Percentiles rank a stretch among this genome's conserved stretches.
These are phyloP conservation scores for Sebastolobus alascanus DNA, from an alignment of 2,797 vertebrate species.

Conservation along the genomic window DNA sequence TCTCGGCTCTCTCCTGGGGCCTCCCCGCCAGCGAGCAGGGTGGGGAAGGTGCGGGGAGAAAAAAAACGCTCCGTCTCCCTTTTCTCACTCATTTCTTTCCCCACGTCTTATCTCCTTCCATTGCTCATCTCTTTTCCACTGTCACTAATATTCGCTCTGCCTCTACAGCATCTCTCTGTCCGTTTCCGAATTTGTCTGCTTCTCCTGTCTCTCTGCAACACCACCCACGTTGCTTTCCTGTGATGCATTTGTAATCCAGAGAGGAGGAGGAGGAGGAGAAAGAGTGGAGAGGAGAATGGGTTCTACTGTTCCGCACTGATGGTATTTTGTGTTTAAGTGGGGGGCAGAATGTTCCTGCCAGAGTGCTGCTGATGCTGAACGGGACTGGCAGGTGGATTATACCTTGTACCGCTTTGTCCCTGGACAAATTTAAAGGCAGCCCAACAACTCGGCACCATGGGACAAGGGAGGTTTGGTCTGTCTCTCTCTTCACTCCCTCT, in stretches of 20 bases:
- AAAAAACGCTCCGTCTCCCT: constrained; percentile 39
- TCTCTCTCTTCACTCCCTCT: constrained; percentile 35
- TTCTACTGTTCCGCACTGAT: constrained; percentile 83
- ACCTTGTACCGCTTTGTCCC: constrained; percentile 83
- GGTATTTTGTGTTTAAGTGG: constrained; percentile 85
- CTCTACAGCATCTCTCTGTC: constrained; percentile 57
- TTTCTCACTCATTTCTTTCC: constrained; percentile 63
- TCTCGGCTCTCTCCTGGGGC: constrained; percentile 77
- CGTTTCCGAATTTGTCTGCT: constrained; percentile 43
- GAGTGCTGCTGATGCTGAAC: constrained; percentile 80
- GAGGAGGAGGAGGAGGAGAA: constrained; percentile 35
- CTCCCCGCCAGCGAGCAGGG: constrained; percentile 35
- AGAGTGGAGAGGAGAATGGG: constrained; percentile 64
- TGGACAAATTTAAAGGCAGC: constrained; percentile 84
- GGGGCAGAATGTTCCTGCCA: constrained; percentile 85
- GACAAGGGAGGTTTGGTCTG: constrained; percentile 47
- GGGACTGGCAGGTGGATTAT: constrained; percentile 87
- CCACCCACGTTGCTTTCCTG: constrained; percentile 61
- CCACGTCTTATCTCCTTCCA: constrained; percentile 54
- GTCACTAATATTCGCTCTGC: constrained; percentile 57
- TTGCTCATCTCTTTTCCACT: constrained; percentile 58
- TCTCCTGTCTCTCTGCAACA: constrained; percentile 54
- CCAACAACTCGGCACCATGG: constrained; percentile 74
- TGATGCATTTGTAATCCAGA: constrained; percentile 74
- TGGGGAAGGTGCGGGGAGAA: constrained; percentile 37